Conservation (phyloP, 2,797 vertebrate species). For the Heteromormyrus szaboi region DNA sequence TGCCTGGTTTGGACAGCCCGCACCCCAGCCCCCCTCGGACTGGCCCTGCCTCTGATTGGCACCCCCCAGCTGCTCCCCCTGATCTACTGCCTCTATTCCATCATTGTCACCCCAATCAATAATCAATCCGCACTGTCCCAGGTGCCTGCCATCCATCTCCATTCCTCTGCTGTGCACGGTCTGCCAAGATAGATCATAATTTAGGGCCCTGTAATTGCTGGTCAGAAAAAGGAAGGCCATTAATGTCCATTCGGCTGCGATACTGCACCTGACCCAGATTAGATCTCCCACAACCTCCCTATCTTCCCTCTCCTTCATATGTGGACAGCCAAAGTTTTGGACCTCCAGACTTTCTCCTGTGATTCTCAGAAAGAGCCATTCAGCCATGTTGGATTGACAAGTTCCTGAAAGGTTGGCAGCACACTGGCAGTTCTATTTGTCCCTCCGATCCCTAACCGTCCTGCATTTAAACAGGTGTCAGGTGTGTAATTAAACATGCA, state of each 20-base stretch:
- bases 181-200: slow-evolving; percentile 71
- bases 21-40: slow-evolving; percentile 32
- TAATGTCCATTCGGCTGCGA: slow-evolving; percentile 53
- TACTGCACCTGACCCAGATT: slow-evolving; percentile 51
- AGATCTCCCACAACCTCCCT: slow-evolving; percentile 26
- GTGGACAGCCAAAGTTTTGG: background rate
- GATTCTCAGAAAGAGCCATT: background rate
- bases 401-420: background rate
- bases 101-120: slow-evolving; percentile 76
- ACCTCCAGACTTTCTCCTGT: background rate
- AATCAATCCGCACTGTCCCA: slow-evolving; percentile 71
- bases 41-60: slow-evolving; percentile 49
- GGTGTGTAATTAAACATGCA: background rate
- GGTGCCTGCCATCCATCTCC: slow-evolving; percentile 62
- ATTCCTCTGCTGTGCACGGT: slow-evolving; percentile 55
- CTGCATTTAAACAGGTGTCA: background rate
- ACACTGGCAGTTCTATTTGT: background rate
- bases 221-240: slow-evolving; percentile 55
- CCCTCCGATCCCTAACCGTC: background rate
- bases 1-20: slow-evolving; percentile 30
- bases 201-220: slow-evolving; percentile 72
- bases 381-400: background rate
- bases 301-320: background rate
- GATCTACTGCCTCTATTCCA: slow-evolving; percentile 57
- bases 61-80: background rate